Percentiles rank a stretch among this genome's conserved stretches.
Conservation (phyloP, 2,888 invertebrate species). For the Brenthis daphne region DNA sequence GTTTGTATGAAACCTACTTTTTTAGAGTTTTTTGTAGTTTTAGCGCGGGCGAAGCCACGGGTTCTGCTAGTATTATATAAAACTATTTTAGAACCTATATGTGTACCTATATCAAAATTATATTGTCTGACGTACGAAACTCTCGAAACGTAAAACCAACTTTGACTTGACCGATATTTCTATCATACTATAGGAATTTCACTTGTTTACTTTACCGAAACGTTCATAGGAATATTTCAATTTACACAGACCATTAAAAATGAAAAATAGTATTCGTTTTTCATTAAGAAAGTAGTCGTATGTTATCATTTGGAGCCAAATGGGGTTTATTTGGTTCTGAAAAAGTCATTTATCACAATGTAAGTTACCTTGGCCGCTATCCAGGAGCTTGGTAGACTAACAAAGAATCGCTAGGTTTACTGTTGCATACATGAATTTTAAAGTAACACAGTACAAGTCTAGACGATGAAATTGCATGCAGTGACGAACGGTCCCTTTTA, state of each 20-base stretch:
- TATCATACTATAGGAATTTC: too few species aligned
- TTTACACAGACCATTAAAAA: slow-evolving; percentile 17
- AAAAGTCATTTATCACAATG: slow-evolving; percentile 38
- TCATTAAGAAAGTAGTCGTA: slow-evolving; percentile 19
- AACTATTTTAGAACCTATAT: too few species aligned
- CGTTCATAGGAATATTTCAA: not conserved
- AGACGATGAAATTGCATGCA: slow-evolving; percentile 36
- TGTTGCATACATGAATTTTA: slow-evolving; percentile 50
- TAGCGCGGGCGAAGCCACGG: too few species aligned
- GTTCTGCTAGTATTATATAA: too few species aligned
- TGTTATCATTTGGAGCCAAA: slow-evolving; percentile 19
- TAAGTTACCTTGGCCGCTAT: slow-evolving; percentile 35
- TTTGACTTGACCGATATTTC: too few species aligned
- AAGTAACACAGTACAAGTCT: slow-evolving; percentile 40
- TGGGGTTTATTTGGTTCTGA: slow-evolving; percentile 17
- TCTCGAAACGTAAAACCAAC: too few species aligned
- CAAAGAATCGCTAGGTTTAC: slow-evolving; percentile 41
- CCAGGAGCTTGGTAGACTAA: slow-evolving; percentile 33
- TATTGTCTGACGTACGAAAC: too few species aligned
- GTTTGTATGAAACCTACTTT: too few species aligned
- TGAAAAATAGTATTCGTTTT: slow-evolving; percentile 10
- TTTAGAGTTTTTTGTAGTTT: too few species aligned
- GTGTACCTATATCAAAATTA: too few species aligned
- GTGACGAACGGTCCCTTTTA: slow-evolving; percentile 25
- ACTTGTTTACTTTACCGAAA: too few species aligned